A percentile compares a stretch with the other conserved stretches of the same genome.
Conservation (phyloP, 2,888 invertebrate species). For the Oithona nana region DNA sequence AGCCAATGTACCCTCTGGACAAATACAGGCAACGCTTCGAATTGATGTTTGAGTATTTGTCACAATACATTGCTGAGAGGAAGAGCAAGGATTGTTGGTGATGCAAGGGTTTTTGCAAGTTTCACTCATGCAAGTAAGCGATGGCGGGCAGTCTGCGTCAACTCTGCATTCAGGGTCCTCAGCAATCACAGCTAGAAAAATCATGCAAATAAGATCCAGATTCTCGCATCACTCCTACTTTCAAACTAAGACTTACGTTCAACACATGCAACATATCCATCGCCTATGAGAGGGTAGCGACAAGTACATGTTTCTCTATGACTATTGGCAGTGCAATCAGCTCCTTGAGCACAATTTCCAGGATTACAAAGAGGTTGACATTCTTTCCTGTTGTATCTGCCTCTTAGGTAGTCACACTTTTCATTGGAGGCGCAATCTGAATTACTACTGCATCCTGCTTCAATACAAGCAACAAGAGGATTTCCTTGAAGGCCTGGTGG, state of each 20-base stretch:
- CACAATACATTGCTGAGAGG: constrained; percentile 1
- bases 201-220: no score
- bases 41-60: not conserved
- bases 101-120: constrained; percentile 65
- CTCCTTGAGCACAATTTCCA: constrained; percentile 43
- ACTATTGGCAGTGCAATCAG: constrained; percentile 56
- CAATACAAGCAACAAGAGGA: constrained; percentile 48
- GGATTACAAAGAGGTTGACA: constrained; percentile 21
- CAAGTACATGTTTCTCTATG: constrained; percentile 69
- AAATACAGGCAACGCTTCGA: constrained; percentile 43
- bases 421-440: constrained; percentile 3
- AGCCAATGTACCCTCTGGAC: constrained; percentile 38
- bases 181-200: not conserved
- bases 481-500: constrained; percentile 60
- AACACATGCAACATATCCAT: constrained; percentile 40
- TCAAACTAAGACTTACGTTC: not conserved
- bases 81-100: constrained; percentile 6
- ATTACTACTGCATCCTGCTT: constrained; percentile 6
- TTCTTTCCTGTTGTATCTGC: constrained; percentile 14
- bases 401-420: not conserved
- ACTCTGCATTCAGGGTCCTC: constrained; percentile 41
- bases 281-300: constrained; percentile 46
- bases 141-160: constrained; percentile 58
- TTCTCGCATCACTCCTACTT: not conserved
- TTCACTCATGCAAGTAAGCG: constrained; percentile 54